Evolutionary conservation across 2,888 invertebrate species (phyloP), one percentile per base, ranked within the genome.

Genomic region (Perizoma affinitatum): DNA sequence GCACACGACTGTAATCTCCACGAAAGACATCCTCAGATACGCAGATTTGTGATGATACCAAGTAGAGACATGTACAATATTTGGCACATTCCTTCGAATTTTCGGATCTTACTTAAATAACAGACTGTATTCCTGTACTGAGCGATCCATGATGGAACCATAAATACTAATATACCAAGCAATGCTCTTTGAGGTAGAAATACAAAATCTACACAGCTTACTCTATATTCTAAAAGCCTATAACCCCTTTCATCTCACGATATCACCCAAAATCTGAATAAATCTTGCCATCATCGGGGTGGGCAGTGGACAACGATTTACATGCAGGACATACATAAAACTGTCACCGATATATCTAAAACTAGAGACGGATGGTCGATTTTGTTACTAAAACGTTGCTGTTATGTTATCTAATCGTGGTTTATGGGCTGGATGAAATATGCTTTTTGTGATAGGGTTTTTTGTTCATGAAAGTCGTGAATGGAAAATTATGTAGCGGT

Each of bases 271-370:
- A 48, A 54, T 61, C 45, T 38, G 42, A 54, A 61, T 69, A 68
- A 71, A 71, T 71, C 67, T 54, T 53, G 62, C 61, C 65, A 58
- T 45, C 41, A 49, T 10, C n/a, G 63, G 63, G 63, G 63, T 57
- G 52, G 56, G n/a, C 51, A 38, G 53, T 38, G 56, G 50, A 56
- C 50, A 41, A 40, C 56, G 64, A 67, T 66, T 66, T 68, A 68
- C 65, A 70, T 63, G 66, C 57, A 61, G 66, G 68, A 57, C 67
- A 61, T 54, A 57, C 68, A 70, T 72, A 69, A 72, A 70, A 70
- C 70, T 69, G 72, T 72, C 72, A 43, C 45, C 70, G 52, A 66
- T 68, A 63, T 71, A 68, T 70, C 66, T 66, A 70, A 66, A 62
- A 22, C 63, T 58, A 53, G 52, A 54, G 56, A 63, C 64, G 66